A percentile compares a stretch with the other conserved stretches of the same genome.
Conservation (phyloP, 2,797 vertebrate species). For the Mastacembelus armatus region DNA sequence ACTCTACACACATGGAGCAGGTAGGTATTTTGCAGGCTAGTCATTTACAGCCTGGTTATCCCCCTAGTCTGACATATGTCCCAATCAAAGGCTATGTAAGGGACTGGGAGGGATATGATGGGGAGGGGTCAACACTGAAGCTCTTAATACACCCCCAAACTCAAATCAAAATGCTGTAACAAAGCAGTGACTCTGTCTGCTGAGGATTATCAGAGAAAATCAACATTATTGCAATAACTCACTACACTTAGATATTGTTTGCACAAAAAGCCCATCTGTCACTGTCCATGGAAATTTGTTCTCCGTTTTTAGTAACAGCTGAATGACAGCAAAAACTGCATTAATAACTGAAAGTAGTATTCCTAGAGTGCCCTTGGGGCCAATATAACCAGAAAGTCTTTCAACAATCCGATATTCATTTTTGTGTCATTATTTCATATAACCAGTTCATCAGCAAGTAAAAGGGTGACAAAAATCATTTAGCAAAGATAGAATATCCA, state of each 20-base stretch:
- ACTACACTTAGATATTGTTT: too few species aligned
- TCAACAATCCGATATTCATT: slow-evolving; percentile 13
- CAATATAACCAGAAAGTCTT: background rate
- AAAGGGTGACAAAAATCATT: slow-evolving; percentile 9
- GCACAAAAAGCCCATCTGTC: slow-evolving; percentile 67
- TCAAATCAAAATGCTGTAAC: slow-evolving; percentile 46
- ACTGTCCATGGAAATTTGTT: slow-evolving; percentile 34
- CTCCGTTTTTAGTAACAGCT: slow-evolving; percentile 24
- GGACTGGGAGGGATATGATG: background rate
- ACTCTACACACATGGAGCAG: slow-evolving; percentile 11
- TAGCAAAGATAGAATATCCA: slow-evolving; percentile 4
- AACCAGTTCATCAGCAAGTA: slow-evolving; percentile 12
- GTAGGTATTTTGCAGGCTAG: slow-evolving; percentile 18
- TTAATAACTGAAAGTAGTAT: slow-evolving; percentile 27
- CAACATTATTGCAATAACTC: slow-evolving; percentile 45
- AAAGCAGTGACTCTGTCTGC: slow-evolving; percentile 57
- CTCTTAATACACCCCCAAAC: slow-evolving; percentile 27
- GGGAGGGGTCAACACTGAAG: slow-evolving; percentile 3
- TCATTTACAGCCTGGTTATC: slow-evolving; percentile 25
- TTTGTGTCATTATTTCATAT: slow-evolving; percentile 19
- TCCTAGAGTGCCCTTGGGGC: slow-evolving; percentile 12
- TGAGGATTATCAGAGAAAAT: slow-evolving; percentile 52
- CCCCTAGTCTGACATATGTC: slow-evolving; percentile 34
- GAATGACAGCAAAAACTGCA: slow-evolving; percentile 25
- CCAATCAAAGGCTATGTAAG: slow-evolving; percentile 28